Evolutionary conservation across 2,113 vertebrate species (phyloP), one percentile per base, ranked within the genome.

Genomic region (Eretmochelys imbricata): DNA sequence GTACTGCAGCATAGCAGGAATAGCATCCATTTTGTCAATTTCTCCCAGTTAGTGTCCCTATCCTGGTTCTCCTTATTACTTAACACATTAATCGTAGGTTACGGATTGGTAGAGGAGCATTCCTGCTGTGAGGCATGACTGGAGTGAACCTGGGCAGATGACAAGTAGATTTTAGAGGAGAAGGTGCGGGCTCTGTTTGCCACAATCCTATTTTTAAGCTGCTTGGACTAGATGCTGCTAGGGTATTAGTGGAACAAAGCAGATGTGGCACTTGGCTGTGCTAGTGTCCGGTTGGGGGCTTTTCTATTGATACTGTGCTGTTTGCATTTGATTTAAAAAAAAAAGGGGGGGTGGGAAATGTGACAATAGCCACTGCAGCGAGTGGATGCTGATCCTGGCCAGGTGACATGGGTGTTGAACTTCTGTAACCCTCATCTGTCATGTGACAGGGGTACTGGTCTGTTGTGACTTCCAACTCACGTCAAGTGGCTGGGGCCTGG

Each of bases 51-150:
- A 96, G 14, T 57, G 16, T 49, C 20, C 2, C 79, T 95, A 48
- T 83, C 80, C 65, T 76, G 20, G 0, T 0, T 4, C 84, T 19
- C 38, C 0, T 0, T 84, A 59, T 79, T 59, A 59, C 31, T 91
- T 85, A 55, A 51, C 24, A 31, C 13, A 1, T 79, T 92, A 1
- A n/a, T 49, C 4, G 5, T 0, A 0, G 50, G 27, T 50, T 93
- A 88, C 1, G 2, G 24, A 57, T 25, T 10, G 55, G 20, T 49
- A 93, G 24, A 31, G 19, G 29, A 0, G 0, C 1, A 0, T 94
- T 81, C 19, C 87, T 27, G 80, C 55, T 19, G 42, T 82, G 48
- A n/a, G 6, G 65, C 75, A 8, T 82, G 72, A 46, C 53, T 57
- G 75, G 59, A 11, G 87, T 46, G 88, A 91, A 88, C 89, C 48